Evolutionary conservation across 2,113 vertebrate genomes (phyloP).

Genomic region (Limanda limanda): DNA sequence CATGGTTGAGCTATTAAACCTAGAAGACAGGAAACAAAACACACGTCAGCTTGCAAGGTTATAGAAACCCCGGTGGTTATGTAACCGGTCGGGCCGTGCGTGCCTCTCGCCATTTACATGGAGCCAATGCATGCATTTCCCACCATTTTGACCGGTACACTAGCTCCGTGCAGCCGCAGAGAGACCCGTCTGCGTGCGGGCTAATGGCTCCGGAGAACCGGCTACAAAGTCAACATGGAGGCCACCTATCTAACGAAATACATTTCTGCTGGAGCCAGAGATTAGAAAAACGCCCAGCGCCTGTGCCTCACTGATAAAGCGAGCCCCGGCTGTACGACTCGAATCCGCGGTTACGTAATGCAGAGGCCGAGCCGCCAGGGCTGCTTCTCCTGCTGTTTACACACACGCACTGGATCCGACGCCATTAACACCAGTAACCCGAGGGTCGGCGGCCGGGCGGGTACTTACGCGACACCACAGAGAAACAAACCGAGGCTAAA

Average conservation of each 20-base stretch:
- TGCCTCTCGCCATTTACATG: slow-evolving; percentile 71
- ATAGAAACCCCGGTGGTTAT: slow-evolving; percentile 2
- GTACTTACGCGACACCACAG: slow-evolving; percentile 42
- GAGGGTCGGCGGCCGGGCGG: too few relatives aligned
- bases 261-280: not conserved
- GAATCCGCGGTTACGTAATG: slow-evolving; percentile 77
- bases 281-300: slow-evolving; percentile 9
- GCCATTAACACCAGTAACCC: not conserved
- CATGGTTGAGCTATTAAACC: slow-evolving; percentile 64
- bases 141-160: slow-evolving; percentile 81
- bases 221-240: not conserved
- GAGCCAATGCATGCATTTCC: slow-evolving; percentile 63
- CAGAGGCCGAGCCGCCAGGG: slow-evolving; percentile 41
- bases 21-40: not conserved
- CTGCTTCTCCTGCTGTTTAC: not conserved
- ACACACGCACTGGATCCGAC: too few relatives aligned
- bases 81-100: slow-evolving; percentile 24
- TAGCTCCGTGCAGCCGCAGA: slow-evolving; percentile 34
- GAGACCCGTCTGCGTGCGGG: not conserved
- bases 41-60: too few relatives aligned
- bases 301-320: slow-evolving; percentile 52
- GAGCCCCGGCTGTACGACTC: slow-evolving; percentile 19
- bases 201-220: not conserved
- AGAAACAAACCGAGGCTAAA: slow-evolving; percentile 12
- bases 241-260: too few relatives aligned